Base-by-base conservation (phyloP, 2,797 vertebrate species). In the Threskiornis aethiopicus region DNA sequence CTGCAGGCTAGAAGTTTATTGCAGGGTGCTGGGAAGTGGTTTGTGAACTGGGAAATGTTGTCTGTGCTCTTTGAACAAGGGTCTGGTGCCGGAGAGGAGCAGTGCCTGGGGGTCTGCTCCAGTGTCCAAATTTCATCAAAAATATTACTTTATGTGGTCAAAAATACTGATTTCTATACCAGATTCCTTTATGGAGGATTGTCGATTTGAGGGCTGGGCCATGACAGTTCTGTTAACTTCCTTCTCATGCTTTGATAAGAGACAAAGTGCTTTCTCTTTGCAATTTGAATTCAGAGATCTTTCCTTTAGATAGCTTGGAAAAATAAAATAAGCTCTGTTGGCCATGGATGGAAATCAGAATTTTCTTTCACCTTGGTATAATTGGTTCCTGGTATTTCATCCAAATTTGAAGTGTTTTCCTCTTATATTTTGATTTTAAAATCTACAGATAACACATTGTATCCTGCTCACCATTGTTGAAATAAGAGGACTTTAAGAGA, bases 351-450 rank as follows among this genome's bases (percentile, higher is more conserved):
- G 85, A 93, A 96, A 90, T 82, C 14, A 76, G 58, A 66, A 90
- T 84, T 92, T 87, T 47, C 46, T 78, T 94, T 81, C 79, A 84
- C 51, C 57, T 37, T 70, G 22, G 10, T 61, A 29, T 84, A 94
- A 96, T 72, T 84, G 69, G 88, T 93, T 96, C 93, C 93, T 89
- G 80, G 77, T 89, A 72, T 86, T 89, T 82, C 42, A 5, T 93
- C 93, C 93, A 96, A 72, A 92, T 72, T 15, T 51, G 66, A 69
- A 87, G 35, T 61, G 42, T 54, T 89, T 90, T 79, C 58, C 83
- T 81, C 46, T 65, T 58, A 24, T 16, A 72, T 61, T 93, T 87
- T 75, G 65, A 54, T 88, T 93, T 89, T 67, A 6, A 85, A 93
- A 84, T 80, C 82, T 85, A 41, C 65, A 96, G 92, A 81, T 90